Conservation (phyloP, 2,113 vertebrate genomes). For the Camelus dromedarius region DNA sequence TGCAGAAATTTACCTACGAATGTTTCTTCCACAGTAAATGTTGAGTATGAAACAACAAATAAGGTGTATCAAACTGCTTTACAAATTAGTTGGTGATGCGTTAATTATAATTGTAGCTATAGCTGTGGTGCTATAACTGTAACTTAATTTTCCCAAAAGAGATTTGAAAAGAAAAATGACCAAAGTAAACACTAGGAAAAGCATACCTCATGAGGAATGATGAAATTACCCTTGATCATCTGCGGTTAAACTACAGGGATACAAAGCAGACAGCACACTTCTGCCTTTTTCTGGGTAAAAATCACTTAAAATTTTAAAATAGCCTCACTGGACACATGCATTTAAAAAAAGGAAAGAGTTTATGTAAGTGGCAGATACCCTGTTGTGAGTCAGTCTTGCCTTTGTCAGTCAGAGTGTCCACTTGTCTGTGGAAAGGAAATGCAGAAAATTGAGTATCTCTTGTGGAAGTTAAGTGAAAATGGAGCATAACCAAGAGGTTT, state of each 20-base stretch:
- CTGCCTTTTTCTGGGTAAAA: constrained; percentile 40
- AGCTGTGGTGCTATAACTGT: background rate
- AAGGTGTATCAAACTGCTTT: constrained; percentile 24
- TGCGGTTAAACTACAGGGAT: constrained; percentile 29
- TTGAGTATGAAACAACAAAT: constrained; percentile 29
- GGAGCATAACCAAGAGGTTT: background rate
- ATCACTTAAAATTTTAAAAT: constrained; percentile 66
- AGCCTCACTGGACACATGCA: constrained; percentile 20
- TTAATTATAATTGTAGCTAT: background rate
- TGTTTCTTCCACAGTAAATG: background rate
- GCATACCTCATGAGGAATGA: constrained; percentile 12
- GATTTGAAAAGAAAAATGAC: background rate
- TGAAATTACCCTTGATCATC: background rate
- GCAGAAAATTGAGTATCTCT: constrained; percentile 39
- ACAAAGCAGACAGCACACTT: background rate
- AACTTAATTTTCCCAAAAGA: background rate
- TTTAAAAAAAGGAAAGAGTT: constrained; percentile 49
- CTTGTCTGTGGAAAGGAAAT: constrained; percentile 35
- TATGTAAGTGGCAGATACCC: constrained; percentile 41
- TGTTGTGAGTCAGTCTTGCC: constrained; percentile 55
- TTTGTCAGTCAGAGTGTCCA: constrained; percentile 17
- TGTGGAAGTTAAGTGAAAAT: constrained; percentile 51
- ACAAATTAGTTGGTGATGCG: background rate
- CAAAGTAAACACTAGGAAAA: constrained; percentile 35
- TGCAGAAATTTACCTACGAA: background rate